Conservation (phyloP, 2,113 vertebrate species). For the Apaloderma vittatum region DNA sequence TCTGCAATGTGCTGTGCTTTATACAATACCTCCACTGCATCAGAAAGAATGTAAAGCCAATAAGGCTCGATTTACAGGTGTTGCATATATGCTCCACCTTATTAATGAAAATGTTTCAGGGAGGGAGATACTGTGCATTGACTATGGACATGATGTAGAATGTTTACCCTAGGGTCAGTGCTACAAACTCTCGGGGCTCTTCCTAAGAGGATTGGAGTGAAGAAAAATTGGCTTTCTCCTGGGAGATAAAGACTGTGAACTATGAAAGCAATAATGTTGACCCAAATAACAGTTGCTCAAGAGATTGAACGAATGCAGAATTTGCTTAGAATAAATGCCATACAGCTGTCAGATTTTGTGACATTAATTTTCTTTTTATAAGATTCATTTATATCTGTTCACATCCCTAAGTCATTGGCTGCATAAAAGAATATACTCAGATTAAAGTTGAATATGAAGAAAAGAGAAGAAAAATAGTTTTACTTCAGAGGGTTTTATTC, state of each 20-base stretch:
- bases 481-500: neutral
- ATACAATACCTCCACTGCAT: neutral
- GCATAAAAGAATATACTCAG: slow-evolving; percentile 44
- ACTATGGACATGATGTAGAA: neutral
- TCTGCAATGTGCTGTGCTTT: neutral
- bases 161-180: slow-evolving; percentile 7
- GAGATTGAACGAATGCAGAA: slow-evolving; percentile 1
- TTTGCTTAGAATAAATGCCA: slow-evolving; percentile 38
- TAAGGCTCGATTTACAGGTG: neutral
- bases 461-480: slow-evolving; percentile 30
- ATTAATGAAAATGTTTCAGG: neutral
- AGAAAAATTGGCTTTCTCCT: slow-evolving; percentile 31
- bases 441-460: slow-evolving; percentile 69
- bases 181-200: neutral
- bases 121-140: neutral
- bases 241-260: slow-evolving; percentile 31
- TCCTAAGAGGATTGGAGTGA: neutral
- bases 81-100: neutral
- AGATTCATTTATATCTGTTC: slow-evolving; percentile 39
- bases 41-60: neutral
- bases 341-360: slow-evolving; percentile 55
- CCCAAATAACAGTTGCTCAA: slow-evolving; percentile 20
- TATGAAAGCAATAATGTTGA: slow-evolving; percentile 1
- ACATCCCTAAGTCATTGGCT: slow-evolving; percentile 39
- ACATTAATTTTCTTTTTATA: slow-evolving; percentile 48